These are phyloP conservation scores for Actinia equina DNA, from an alignment of 64 coral and sea anemone species.

Conservation along the genomic window DNA sequence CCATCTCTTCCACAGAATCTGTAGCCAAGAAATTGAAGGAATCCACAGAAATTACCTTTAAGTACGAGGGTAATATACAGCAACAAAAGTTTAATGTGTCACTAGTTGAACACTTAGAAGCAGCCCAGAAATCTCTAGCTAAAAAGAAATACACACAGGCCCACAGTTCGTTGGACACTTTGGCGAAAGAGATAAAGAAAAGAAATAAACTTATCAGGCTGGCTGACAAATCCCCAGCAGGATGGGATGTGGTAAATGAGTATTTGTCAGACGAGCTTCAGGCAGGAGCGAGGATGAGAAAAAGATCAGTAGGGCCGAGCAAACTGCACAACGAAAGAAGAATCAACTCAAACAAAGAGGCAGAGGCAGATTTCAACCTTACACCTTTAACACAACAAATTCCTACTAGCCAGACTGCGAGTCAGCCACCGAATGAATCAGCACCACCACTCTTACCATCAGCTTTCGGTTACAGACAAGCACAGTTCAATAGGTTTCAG, in stretches of 20 bases:
- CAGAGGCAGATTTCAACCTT: constrained; percentile 20
- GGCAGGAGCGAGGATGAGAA: constrained; percentile 37
- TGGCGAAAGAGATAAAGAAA: constrained; percentile 9
- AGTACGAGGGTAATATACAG: not conserved
- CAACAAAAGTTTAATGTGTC: not conserved
- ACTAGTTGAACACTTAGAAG: not conserved
- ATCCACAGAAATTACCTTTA: not conserved
- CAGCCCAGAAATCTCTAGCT: not conserved
- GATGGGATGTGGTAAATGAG: constrained; percentile 38
- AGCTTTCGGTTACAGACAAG: not conserved
- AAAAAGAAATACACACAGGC: not conserved
- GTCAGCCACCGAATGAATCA: not conserved
- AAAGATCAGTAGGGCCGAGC: constrained; percentile 47
- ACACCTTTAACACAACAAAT: not conserved
- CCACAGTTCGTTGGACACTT: not conserved
- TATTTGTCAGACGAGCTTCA: constrained; percentile 49
- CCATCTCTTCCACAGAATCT: not conserved
- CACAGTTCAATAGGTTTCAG: not conserved
- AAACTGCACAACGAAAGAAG: constrained; percentile 18
- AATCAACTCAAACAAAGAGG: not conserved
- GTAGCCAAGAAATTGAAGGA: not conserved
- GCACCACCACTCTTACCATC: not conserved
- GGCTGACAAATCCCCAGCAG: constrained; percentile 53
- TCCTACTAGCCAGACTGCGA: not conserved
- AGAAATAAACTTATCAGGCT: constrained; percentile 50